A percentile compares a stretch with the other conserved stretches of the same genome.
These are phyloP conservation scores for Brachyptera putata DNA, from an alignment of 2,888 invertebrate species.

Conservation along the genomic window DNA sequence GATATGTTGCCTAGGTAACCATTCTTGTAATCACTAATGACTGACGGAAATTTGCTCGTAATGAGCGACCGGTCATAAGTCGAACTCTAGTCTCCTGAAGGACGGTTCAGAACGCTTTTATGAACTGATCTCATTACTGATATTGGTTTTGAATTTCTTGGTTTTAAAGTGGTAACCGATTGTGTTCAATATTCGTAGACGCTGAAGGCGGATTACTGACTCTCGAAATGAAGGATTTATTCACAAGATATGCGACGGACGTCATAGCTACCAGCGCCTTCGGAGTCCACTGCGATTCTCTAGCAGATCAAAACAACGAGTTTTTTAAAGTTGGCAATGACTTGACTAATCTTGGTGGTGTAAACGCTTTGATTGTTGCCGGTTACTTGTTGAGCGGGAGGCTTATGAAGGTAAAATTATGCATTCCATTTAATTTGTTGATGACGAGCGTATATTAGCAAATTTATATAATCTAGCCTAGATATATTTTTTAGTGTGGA, in stretches of 20 bases:
- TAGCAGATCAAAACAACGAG: slow-evolving; percentile 49
- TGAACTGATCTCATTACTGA: no score
- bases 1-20: slow-evolving; percentile 57
- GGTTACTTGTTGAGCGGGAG: slow-evolving; percentile 16
- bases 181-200: no score
- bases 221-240: background rate
- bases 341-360: slow-evolving; percentile 29
- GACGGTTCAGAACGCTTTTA: no score
- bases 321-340: slow-evolving; percentile 47
- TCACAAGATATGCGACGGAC: background rate
- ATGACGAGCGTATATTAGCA: no score
- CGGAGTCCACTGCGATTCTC: slow-evolving; percentile 5
- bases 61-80: no score
- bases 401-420: slow-evolving; percentile 25
- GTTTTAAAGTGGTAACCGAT: no score
- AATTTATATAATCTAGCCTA: no score
- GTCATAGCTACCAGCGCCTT: background rate
- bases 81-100: no score
- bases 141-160: no score
- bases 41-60: no score
- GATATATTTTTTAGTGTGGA: no score
- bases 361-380: slow-evolving; percentile 30
- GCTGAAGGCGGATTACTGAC: background rate
- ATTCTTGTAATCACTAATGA: slow-evolving; percentile 55
- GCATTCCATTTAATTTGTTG: no score